Evolutionary conservation across 1,140 invertebrate genomes (phyloP), one percentile per base, ranked within the genome.

Genomic region (Apis laboriosa): DNA sequence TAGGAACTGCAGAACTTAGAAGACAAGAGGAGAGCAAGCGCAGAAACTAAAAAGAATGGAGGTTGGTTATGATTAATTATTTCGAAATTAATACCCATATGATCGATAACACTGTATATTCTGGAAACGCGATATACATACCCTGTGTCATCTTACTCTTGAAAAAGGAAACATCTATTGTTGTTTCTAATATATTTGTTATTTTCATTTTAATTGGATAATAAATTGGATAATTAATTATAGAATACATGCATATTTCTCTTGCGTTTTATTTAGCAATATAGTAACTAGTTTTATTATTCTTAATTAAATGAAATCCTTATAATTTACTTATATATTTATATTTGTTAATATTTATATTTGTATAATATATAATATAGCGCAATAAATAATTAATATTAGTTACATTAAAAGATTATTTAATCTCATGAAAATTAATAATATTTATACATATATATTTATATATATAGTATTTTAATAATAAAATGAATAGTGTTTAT

Each of bases 11-110:
- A 83, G 67, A 75, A 64, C 63, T 71, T 43, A 51, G 53, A 56
- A 82, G 60, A 74, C 77, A n/a, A 49, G 34, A 49, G 34, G 56
- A 81, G 76, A 80, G 51, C 72, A 74, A 72, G 80, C 51, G 84
- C 77, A 77, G 77, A 63, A 86, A 80, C 67, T 63, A 43, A 74
- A 63, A 51, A 68, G 77, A 58, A 91, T 91, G 90, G 90, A 91
- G 90, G 90, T 91, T 91, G 87, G 89, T 91, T 84, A 78, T 80
- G 21, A 68, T 75, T 74, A 71, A 80, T 87, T 81, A 51, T 66
- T 55, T 28, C 43, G 68, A 85, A 68, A 79, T 86, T 84, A 28
- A 74, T 64, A 51, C 19, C 19, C 12, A 66, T 63, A 34, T 77
- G 76, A 80, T 74, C 34, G 71, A 80, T 75, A 81, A 61, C 34